phyloP scores from a whole-genome alignment of 2,797 vertebrate species.

The Agapornis canus region DNA sequence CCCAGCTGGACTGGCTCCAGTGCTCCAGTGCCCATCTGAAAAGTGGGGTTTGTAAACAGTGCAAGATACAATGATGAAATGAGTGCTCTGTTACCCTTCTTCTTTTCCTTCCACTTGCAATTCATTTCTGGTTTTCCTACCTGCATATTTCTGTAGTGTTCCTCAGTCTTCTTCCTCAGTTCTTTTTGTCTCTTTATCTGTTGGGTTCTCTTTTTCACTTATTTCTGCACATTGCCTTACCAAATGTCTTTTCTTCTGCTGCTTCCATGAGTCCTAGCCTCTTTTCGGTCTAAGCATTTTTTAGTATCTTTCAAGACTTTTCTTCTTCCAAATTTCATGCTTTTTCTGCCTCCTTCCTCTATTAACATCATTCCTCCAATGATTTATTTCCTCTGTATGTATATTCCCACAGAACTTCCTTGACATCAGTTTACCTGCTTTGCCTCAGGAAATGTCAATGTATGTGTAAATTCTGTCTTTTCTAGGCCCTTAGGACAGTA shows the following conservation, averaged over 20 bases:
- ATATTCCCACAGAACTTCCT: neutral
- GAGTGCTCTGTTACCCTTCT: neutral
- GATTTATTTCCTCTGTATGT: neutral
- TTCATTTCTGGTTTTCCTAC: neutral
- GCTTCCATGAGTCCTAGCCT: neutral
- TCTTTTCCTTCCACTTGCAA: neutral
- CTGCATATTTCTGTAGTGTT: neutral
- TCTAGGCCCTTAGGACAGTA: neutral
- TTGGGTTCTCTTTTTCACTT: neutral
- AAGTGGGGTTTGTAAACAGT: neutral
- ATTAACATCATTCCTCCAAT: neutral
- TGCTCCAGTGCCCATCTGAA: neutral
- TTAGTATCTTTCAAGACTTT: neutral
- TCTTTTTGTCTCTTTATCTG: neutral
- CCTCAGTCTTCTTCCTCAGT: neutral
- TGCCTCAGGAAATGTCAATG: neutral
- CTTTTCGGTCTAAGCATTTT: neutral
- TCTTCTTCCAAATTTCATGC: neutral
- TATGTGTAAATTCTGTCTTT: neutral
- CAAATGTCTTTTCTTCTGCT: neutral
- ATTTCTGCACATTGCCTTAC: neutral
- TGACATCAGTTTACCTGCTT: neutral
- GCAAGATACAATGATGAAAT: neutral
- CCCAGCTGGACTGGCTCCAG: neutral
- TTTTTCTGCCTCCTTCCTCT: neutral